Evolutionary conservation across 2,113 vertebrate species (phyloP).

Genomic region (Isurus oxyrinchus): DNA sequence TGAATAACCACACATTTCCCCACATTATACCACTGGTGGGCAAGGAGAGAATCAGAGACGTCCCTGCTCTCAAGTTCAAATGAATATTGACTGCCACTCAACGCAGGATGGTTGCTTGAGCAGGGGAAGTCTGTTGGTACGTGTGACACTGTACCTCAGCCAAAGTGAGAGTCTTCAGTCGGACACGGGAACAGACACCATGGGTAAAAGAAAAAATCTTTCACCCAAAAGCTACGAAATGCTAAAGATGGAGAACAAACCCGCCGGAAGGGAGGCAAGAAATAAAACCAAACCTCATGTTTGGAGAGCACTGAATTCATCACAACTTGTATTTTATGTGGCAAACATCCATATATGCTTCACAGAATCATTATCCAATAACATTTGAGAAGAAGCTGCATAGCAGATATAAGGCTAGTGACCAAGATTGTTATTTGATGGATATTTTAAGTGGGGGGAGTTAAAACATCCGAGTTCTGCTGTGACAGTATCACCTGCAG

Average conservation of each 20-base stretch:
- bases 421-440: neutral
- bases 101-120: neutral
- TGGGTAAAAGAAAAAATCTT: neutral
- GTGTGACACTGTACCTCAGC: neutral
- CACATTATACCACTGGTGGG: neutral
- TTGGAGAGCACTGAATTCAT: neutral
- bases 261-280: neutral
- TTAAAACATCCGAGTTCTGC: neutral
- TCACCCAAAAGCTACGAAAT: neutral
- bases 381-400: neutral
- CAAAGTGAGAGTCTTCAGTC: neutral
- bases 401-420: neutral
- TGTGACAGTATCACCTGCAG: neutral
- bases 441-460: neutral
- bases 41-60: neutral
- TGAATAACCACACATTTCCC: neutral
- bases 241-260: neutral
- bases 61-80: neutral
- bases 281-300: neutral
- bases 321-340: neutral
- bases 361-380: neutral
- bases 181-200: neutral
- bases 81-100: neutral
- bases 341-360: neutral
- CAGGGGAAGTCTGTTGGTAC: slow-evolving; percentile 33